Conservation (phyloP, 1,140 invertebrate species). For the Formica selysi region DNA sequence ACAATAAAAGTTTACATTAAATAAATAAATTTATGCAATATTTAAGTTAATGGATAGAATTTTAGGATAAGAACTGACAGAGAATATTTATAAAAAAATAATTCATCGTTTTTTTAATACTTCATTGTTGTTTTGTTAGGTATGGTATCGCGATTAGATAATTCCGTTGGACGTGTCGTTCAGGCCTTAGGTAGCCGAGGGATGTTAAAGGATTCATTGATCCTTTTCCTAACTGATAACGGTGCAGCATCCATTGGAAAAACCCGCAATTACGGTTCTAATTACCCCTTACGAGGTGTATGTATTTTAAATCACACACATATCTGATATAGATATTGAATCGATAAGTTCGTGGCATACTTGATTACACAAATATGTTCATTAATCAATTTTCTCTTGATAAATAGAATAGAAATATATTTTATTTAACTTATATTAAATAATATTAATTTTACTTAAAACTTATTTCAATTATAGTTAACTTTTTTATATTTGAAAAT, state of each 20-base stretch:
- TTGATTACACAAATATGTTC: background rate
- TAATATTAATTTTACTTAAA: too few relatives aligned
- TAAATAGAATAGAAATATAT: background rate
- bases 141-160: slow-evolving; percentile 91
- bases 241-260: slow-evolving; percentile 86
- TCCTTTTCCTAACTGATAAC: slow-evolving; percentile 89
- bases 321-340: background rate
- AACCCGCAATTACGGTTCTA: slow-evolving; percentile 89
- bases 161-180: slow-evolving; percentile 90
- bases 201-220: slow-evolving; percentile 89
- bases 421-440: too few relatives aligned
- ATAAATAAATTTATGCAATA: slow-evolving; percentile 28
- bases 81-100: background rate
- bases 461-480: background rate
- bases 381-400: background rate
- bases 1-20: background rate
- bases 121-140: slow-evolving; percentile 83
- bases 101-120: background rate
- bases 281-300: slow-evolving; percentile 90
- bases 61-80: background rate
- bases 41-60: slow-evolving; percentile 40
- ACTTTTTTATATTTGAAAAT: slow-evolving; percentile 7
- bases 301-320: slow-evolving; percentile 48
- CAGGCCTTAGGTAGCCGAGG: slow-evolving; percentile 87
- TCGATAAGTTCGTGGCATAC: background rate